phyloP scores from a whole-genome alignment of 2,888 invertebrate genomes.

The Sarcophaga carnaria region DNA sequence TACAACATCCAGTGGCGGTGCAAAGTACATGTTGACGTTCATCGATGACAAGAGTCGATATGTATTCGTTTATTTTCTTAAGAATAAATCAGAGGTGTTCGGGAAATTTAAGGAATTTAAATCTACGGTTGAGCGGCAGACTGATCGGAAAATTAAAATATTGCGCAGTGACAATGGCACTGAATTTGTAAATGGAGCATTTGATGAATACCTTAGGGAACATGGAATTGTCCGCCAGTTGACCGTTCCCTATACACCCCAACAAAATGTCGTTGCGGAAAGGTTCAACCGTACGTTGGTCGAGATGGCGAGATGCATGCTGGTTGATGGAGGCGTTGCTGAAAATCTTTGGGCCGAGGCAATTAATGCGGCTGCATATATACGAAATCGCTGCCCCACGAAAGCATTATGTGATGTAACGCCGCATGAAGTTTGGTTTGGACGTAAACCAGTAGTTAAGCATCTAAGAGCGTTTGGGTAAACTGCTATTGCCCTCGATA shows the following conservation, averaged over 20 bases:
- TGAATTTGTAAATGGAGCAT: no score
- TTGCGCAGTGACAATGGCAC: no score
- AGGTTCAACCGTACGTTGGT: constrained; percentile 2
- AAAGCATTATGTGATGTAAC: background rate
- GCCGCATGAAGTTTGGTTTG: constrained; percentile 22
- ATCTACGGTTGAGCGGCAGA: no score
- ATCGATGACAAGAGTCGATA: background rate
- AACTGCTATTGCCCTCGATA: constrained; percentile 16
- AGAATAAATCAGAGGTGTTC: background rate
- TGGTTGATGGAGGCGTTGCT: background rate
- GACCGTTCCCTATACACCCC: background rate
- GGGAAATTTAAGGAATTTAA: no score
- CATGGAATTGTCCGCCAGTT: no score
- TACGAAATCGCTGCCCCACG: background rate
- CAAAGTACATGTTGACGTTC: background rate
- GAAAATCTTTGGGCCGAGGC: constrained; percentile 9
- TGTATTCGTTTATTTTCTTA: background rate
- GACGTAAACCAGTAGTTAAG: constrained; percentile 8
- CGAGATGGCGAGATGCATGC: constrained; percentile 14
- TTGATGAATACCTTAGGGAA: no score
- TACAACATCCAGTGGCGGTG: background rate
- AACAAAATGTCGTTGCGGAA: constrained; percentile 14
- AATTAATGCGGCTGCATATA: background rate
- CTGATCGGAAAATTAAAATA: no score
- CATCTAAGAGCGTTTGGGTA: constrained; percentile 34